These are phyloP conservation scores for Toxonevra muliebris DNA, from an alignment of 2,888 invertebrate species.

Conservation along the genomic window DNA sequence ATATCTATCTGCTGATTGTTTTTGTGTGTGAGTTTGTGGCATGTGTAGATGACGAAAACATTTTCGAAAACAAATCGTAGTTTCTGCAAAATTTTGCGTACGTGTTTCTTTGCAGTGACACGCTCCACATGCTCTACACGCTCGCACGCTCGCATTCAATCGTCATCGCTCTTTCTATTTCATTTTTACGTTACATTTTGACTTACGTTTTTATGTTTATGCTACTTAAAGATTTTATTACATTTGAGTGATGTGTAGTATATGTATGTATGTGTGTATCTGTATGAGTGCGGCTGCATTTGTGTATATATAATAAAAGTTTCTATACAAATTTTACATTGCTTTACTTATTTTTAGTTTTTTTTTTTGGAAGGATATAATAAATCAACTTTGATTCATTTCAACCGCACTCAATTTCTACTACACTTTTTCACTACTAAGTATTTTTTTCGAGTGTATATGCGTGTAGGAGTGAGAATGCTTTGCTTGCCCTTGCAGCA, in stretches of 20 bases:
- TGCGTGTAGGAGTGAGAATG: too few relatives aligned
- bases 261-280: not conserved
- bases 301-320: not conserved
- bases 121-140: constrained; percentile 37
- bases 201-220: too few relatives aligned
- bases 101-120: constrained; percentile 49
- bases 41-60: constrained; percentile 48
- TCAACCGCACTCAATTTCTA: not conserved
- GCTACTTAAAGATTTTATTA: too few relatives aligned
- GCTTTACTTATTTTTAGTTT: too few relatives aligned
- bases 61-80: constrained; percentile 43
- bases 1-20: constrained; percentile 37
- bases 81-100: constrained; percentile 51
- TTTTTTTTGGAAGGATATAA: not conserved
- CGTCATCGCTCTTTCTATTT: not conserved
- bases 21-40: constrained; percentile 37
- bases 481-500: too few relatives aligned
- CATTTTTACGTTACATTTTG: not conserved
- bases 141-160: not conserved
- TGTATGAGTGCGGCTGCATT: not conserved
- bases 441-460: too few relatives aligned
- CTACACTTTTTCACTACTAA: too few relatives aligned
- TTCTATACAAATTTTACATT: too few relatives aligned
- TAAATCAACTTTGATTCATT: constrained; percentile 29
- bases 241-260: not conserved